These are phyloP conservation scores for Ectemnius lituratus DNA, from an alignment of 2,888 invertebrate genomes.

Conservation along the genomic window DNA sequence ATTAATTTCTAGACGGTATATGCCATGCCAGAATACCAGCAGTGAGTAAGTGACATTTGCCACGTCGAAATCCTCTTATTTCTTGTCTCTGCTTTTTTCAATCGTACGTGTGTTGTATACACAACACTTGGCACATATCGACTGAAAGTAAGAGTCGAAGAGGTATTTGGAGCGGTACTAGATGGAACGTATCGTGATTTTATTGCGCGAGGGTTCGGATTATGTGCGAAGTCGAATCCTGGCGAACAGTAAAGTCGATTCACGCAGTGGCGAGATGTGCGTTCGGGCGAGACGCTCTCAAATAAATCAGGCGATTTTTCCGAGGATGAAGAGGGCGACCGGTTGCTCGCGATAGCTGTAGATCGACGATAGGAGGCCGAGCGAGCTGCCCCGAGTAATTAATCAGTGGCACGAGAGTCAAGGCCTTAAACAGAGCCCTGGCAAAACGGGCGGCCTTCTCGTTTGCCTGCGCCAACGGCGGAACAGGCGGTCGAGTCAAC, in stretches of 20 bases:
- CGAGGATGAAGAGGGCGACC: conserved; percentile 13
- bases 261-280: no score
- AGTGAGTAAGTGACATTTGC: no score
- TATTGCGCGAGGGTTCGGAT: neutral
- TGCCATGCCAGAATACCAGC: no score
- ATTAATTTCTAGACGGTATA: no score
- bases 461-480: neutral
- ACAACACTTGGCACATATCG: no score
- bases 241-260: no score
- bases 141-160: no score
- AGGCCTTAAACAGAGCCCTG: conserved; percentile 5
- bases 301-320: neutral
- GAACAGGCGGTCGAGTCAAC: conserved; percentile 41
- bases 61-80: no score
- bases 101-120: no score
- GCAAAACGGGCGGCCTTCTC: conserved; percentile 5
- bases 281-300: neutral
- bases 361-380: conserved; percentile 21
- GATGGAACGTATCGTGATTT: neutral
- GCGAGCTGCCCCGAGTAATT: conserved; percentile 29
- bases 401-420: conserved; percentile 28
- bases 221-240: no score
- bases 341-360: conserved; percentile 12
- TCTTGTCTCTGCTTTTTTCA: no score
- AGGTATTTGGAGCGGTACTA: no score